A percentile compares a stretch with the other conserved stretches of the same genome.
Evolutionary conservation across 2,888 invertebrate species (phyloP).

Genomic region (Heliconius aoede): DNA sequence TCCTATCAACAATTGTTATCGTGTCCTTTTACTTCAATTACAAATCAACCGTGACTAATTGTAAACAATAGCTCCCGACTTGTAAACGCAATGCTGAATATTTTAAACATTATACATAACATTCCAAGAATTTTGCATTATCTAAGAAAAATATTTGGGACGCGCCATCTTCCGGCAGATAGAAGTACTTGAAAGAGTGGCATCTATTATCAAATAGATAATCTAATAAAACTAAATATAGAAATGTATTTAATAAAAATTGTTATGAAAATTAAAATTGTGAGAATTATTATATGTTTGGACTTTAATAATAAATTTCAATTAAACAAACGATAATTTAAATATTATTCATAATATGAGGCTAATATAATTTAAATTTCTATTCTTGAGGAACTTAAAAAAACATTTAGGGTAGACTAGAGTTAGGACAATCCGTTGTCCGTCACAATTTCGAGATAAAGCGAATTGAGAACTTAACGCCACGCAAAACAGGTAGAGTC

Average conservation of each 20-base stretch:
- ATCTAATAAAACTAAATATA: too few relatives aligned
- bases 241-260: neutral
- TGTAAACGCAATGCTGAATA: slow-evolving; percentile 22
- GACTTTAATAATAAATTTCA: too few relatives aligned
- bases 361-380: neutral
- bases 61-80: slow-evolving; percentile 17
- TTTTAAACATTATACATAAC: slow-evolving; percentile 32
- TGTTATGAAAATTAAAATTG: neutral
- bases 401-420: too few relatives aligned
- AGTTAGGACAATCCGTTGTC: neutral
- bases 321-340: neutral
- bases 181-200: slow-evolving; percentile 30
- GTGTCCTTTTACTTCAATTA: slow-evolving; percentile 3
- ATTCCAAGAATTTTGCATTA: slow-evolving; percentile 27
- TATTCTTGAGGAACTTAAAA: too few relatives aligned
- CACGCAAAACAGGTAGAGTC: too few relatives aligned
- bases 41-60: slow-evolving; percentile 19
- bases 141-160: neutral
- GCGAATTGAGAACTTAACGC: too few relatives aligned
- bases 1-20: too few relatives aligned
- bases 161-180: slow-evolving; percentile 55
- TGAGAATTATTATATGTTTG: neutral
- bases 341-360: neutral
- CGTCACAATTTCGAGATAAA: neutral
- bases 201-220: neutral